Conservation (phyloP, 2,888 invertebrate genomes). For the Ctena decussata region DNA sequence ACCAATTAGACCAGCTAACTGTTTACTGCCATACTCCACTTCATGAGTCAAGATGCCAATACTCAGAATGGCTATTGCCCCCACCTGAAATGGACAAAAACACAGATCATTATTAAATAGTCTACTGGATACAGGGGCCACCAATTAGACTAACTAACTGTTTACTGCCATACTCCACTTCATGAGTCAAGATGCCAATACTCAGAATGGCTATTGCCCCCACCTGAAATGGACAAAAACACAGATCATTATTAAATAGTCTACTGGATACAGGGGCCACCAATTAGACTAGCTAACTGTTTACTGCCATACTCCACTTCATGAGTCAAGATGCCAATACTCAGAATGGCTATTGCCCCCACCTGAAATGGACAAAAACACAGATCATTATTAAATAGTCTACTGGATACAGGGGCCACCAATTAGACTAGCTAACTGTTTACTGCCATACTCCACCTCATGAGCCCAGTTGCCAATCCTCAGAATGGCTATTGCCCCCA, state of each 20-base stretch:
- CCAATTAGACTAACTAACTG: too few relatives aligned
- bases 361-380: too few relatives aligned
- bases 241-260: too few relatives aligned
- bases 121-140: too few relatives aligned
- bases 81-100: constrained; percentile 72
- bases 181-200: too few relatives aligned
- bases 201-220: too few relatives aligned
- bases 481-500: not conserved
- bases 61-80: constrained; percentile 73
- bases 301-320: constrained; percentile 80
- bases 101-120: too few relatives aligned
- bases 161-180: too few relatives aligned
- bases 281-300: constrained; percentile 74
- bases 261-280: constrained; percentile 76
- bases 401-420: not conserved
- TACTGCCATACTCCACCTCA: too few relatives aligned
- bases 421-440: not conserved
- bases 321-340: constrained; percentile 80
- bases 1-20: constrained; percentile 74
- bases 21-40: constrained; percentile 79
- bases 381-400: not conserved
- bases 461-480: not conserved
- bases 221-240: too few relatives aligned
- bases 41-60: constrained; percentile 81
- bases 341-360: constrained; percentile 74